Evolutionary conservation across 2,888 invertebrate genomes (phyloP).

Genomic region (Galeruca laticollis): DNA sequence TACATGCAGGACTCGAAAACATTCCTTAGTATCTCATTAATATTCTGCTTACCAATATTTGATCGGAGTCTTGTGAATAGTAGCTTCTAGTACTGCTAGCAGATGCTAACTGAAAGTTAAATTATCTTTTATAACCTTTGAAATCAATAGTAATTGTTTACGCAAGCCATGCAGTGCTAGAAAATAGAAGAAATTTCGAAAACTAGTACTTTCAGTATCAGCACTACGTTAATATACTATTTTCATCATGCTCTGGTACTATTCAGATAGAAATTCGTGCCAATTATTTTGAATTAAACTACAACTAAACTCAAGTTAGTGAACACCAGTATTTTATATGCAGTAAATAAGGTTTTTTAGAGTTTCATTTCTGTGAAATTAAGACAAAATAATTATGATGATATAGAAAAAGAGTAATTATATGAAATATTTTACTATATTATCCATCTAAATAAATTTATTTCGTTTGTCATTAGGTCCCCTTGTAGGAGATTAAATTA

Average conservation of each 20-base stretch:
- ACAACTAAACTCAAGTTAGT: no score
- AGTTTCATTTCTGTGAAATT: no score
- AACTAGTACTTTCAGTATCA: slow-evolving; percentile 11
- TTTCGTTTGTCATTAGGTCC: no score
- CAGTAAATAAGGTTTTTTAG: no score
- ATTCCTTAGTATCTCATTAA: slow-evolving; percentile 24
- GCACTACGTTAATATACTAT: slow-evolving; percentile 6
- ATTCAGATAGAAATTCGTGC: background rate
- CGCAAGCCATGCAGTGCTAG: slow-evolving; percentile 44
- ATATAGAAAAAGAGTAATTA: no score
- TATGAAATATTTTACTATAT: background rate
- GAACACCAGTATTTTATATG: slow-evolving; percentile 9
- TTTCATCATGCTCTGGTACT: background rate
- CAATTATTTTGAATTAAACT: background rate
- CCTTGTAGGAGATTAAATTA: no score
- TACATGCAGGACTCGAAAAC: slow-evolving; percentile 32
- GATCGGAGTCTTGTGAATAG: slow-evolving; percentile 41
- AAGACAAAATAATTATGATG: no score
- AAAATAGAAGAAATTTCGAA: slow-evolving; percentile 42
- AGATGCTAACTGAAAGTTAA: slow-evolving; percentile 42
- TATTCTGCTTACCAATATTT: slow-evolving; percentile 43
- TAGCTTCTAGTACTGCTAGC: slow-evolving; percentile 41
- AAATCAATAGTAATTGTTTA: slow-evolving; percentile 7
- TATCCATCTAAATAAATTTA: no score
- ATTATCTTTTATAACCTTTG: slow-evolving; percentile 8